A percentile compares a stretch with the other conserved stretches of the same genome.
These are phyloP conservation scores for Cynaeus angustus DNA, from an alignment of 2,888 invertebrate genomes.

Conservation along the genomic window DNA sequence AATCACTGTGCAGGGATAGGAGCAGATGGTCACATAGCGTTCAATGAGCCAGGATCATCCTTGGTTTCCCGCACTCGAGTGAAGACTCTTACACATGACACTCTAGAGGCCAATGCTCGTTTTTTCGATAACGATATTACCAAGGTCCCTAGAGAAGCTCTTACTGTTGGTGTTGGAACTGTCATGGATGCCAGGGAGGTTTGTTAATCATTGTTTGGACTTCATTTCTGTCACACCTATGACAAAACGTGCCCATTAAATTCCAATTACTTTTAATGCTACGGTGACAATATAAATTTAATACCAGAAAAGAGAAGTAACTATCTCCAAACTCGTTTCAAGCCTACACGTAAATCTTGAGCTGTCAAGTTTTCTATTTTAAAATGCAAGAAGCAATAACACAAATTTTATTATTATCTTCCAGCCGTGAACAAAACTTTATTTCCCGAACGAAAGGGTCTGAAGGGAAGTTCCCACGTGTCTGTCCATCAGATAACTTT, in stretches of 20 bases:
- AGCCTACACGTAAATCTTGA: neutral
- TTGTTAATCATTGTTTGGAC: constrained; percentile 24
- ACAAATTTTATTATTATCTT: constrained; percentile 8
- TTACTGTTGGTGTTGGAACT: constrained; percentile 96
- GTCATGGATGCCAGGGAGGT: constrained; percentile 94
- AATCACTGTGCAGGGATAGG: constrained; percentile 81
- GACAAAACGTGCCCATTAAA: neutral
- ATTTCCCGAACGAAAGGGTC: constrained; percentile 10
- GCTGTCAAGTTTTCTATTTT: constrained; percentile 8
- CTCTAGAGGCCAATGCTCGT: constrained; percentile 93
- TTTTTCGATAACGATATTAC: constrained; percentile 93
- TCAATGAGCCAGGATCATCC: constrained; percentile 97
- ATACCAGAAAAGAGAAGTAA: no score
- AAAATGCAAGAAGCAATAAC: constrained; percentile 16
- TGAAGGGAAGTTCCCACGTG: constrained; percentile 40
- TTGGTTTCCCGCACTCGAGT: constrained; percentile 92
- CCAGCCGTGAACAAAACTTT: constrained; percentile 14
- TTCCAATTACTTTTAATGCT: no score
- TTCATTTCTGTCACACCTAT: neutral
- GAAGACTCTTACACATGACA: constrained; percentile 95
- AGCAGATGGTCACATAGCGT: constrained; percentile 97
- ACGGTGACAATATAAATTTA: neutral
- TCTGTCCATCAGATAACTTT: constrained; percentile 26
- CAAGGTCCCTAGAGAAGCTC: constrained; percentile 92
- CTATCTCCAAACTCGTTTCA: no score